Percentiles rank a stretch among this genome's conserved stretches.
These are phyloP conservation scores for Triplophysa rosa DNA, from an alignment of 2,113 vertebrate species.

Conservation along the genomic window DNA sequence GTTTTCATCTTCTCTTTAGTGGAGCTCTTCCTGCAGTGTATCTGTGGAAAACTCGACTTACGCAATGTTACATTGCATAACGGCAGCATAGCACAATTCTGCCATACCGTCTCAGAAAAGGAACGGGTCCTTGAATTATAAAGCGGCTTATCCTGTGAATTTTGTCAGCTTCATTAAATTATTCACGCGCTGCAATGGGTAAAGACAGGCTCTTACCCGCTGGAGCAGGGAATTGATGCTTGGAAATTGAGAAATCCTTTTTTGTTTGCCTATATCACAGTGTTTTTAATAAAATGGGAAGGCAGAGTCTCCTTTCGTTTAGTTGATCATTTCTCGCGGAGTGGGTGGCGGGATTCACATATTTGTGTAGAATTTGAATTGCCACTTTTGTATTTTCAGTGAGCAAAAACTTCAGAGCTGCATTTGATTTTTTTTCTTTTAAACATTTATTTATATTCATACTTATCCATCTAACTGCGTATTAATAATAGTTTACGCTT, in stretches of 20 bases:
- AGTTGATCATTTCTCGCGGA: slow-evolving; percentile 49
- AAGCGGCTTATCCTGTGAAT: slow-evolving; percentile 43
- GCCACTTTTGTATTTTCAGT: slow-evolving; percentile 50
- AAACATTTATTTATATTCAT: too few species aligned
- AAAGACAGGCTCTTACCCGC: slow-evolving; percentile 56
- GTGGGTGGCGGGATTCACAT: neutral
- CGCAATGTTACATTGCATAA: slow-evolving; percentile 48
- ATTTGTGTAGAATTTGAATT: too few species aligned
- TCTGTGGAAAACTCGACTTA: slow-evolving; percentile 31
- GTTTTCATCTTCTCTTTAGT: slow-evolving; percentile 21
- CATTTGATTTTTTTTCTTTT: neutral
- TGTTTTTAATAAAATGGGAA: slow-evolving; percentile 60
- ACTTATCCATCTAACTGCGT: too few species aligned
- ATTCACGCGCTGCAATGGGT: slow-evolving; percentile 63
- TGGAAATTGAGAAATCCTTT: slow-evolving; percentile 56
- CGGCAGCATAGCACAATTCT: slow-evolving; percentile 45
- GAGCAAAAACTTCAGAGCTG: too few species aligned
- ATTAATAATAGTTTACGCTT: too few species aligned
- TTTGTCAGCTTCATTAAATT: slow-evolving; percentile 64
- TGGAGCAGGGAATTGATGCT: slow-evolving; percentile 56
- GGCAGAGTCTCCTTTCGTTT: slow-evolving; percentile 55
- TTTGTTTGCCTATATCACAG: slow-evolving; percentile 42
- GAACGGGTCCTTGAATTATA: slow-evolving; percentile 63
- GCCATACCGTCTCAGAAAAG: slow-evolving; percentile 47
- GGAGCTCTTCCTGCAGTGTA: neutral